Evolutionary conservation across 64 coral and sea anemone genomes (phyloP), one percentile per base, ranked within the genome.

Genomic region (Stichodactyla helianthus): DNA sequence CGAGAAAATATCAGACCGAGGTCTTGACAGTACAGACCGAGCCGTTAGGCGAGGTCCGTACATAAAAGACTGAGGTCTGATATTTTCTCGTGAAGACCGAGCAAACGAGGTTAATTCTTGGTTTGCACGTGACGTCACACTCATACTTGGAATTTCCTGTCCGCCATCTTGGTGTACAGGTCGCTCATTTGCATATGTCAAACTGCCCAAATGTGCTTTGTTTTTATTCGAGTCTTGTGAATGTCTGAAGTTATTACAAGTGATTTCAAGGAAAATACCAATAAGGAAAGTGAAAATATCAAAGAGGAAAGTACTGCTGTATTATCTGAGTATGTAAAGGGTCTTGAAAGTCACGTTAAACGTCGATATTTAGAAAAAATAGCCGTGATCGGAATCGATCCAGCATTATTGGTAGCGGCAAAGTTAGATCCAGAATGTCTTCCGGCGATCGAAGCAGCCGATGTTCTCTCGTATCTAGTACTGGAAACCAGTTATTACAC

Each of bases 321-420:
- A 11, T 27, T 87, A 7, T 31, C 20, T 8, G 77, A 87, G 55
- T 92, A 88, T 83, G 86, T 16, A 27, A 58, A 88, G 53, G 51
- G 58, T 19, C 55, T 90, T 55, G 62, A 85, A 59, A 35, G 50
- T 18, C 91, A 92, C 18, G 79, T 88, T 79, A 63, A 88, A 26
- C n/a, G 53, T 52, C 60, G 86, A 62, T 92, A 92, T 70, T 82
- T 80, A 27, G 65, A 88, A 51, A 92, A 92, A 87, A 88, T 83
- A 82, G 86, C 77, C n/a, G 80, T 63, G 1, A 55, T 92, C 55
- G 85, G 90, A 44, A 83, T 92, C 65, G 86, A 92, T 83, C 90
- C 1, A 51, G 15, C 61, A 22, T 20, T 27, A 80, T 50, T 59
- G 63, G 80, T 71, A 86, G 5, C 5, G 18, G n/a, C 44, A 28